phyloP scores from a whole-genome alignment of 30 jellyfish, hydroid and myxozoan species.

The Pelagia noctiluca region DNA sequence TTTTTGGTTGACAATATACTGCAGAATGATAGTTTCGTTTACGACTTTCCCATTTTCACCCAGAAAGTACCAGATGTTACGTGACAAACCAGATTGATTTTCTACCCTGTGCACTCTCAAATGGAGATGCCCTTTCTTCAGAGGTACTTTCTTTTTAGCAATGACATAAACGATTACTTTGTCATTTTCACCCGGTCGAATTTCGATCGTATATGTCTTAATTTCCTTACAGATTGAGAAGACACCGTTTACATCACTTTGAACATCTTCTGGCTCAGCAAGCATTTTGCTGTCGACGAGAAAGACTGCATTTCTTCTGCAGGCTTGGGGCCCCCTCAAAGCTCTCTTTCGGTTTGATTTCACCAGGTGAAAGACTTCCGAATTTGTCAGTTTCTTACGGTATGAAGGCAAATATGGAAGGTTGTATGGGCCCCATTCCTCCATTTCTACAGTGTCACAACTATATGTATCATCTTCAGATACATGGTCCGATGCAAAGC shows the following conservation, averaged over 20 bases:
- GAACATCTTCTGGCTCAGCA: not conserved
- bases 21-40: constrained; percentile 5
- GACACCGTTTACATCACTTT: constrained; percentile 11
- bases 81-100: constrained; percentile 1
- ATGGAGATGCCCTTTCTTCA: not conserved
- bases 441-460: not conserved
- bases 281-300: not conserved
- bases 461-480: not conserved
- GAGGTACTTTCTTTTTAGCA: not conserved
- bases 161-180: not conserved
- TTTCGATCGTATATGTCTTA: not conserved
- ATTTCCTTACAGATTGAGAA: constrained; percentile 8
- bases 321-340: constrained; percentile 11
- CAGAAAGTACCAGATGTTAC: constrained; percentile 7
- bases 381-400: not conserved
- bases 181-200: not conserved
- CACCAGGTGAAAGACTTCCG: not conserved
- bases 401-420: not conserved
- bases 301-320: not conserved
- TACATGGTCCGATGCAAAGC: constrained; percentile 6
- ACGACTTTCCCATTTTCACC: not conserved
- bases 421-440: constrained; percentile 9
- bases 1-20: constrained; percentile 5
- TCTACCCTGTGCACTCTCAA: not conserved
- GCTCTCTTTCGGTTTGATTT: constrained; percentile 4